Evolutionary conservation across 2,113 vertebrate species (phyloP), one percentile per base, ranked within the genome.

Genomic region (Trogon melanurus): DNA sequence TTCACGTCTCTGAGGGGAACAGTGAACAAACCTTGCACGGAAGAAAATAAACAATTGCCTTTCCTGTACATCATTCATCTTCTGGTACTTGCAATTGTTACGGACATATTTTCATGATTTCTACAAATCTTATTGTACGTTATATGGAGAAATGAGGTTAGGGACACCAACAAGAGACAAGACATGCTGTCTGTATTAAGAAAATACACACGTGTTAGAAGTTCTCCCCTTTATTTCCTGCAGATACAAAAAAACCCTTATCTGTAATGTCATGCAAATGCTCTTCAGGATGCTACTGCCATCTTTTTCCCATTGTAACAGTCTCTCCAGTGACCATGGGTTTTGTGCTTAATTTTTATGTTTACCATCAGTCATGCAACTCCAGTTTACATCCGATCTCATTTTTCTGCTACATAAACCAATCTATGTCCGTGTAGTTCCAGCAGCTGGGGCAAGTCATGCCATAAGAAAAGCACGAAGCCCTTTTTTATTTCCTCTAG

Each of bases 401-500:
- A 96, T 93, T 97, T 93, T 96, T 93, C 88, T 92, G 85, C 70
- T 78, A 50, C 81, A 82, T 91, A 96, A 96, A 97, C 91, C 76
- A 85, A 94, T 96, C 91, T 89, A 75, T 50, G 69, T 87, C n/a
- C 61, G 30, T 79, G 85, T 72, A 58, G 45, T 93, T 96, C 73
- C 86, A 96, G 95, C 91, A 96, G 94, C 88, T 50, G 36, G 13
- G 73, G 73, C 47, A 91, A 69, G 92, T 95, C 86, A 82, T 4
- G 48, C 83, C 83, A 72, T 34, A 69, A 70, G 53, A 62, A 88
- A 79, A 94, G 75, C 36, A 84, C 3, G 3, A 53, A 92, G 57
- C 17, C 13, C 8, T 83, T 67, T 71, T 92, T 79, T 41, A 45
- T 88, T 94, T 60, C 32, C 74, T 82, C 89, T 41, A 82, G 45